Evolutionary conservation across 2,797 vertebrate species (phyloP).

Genomic region (Clarias platycephalus): DNA sequence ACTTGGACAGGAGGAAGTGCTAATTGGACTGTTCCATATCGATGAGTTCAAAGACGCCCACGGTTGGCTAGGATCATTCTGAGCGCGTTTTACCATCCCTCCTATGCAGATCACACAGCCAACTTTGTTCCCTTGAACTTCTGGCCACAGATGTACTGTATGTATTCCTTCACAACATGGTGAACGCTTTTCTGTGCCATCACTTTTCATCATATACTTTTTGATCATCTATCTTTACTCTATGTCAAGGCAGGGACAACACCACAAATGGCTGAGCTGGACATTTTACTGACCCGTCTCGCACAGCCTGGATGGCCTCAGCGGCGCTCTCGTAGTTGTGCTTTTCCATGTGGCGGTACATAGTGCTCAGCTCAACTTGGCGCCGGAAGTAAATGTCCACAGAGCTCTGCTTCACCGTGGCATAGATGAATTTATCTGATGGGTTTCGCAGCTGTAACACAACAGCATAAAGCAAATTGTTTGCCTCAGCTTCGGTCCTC

Average conservation of each 20-base stretch:
- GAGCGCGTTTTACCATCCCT: not conserved
- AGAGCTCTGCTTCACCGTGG: slow-evolving; percentile 98
- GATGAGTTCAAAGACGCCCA: slow-evolving; percentile 67
- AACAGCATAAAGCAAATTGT: slow-evolving; percentile 26
- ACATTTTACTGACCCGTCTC: slow-evolving; percentile 84
- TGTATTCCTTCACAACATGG: not conserved
- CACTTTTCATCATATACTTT: not conserved
- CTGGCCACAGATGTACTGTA: not conserved
- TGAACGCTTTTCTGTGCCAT: not conserved
- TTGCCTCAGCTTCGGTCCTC: not conserved
- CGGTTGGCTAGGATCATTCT: not conserved
- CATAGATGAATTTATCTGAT: slow-evolving; percentile 98
- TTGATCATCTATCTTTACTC: not conserved
- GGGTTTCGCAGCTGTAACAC: slow-evolving; percentile 89
- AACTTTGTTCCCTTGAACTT: not conserved
- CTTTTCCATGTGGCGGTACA: slow-evolving; percentile 99
- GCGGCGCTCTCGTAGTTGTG: slow-evolving; percentile 98
- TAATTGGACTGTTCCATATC: slow-evolving; percentile 57
- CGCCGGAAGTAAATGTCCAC: slow-evolving; percentile 99
- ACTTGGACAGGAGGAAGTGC: not conserved
- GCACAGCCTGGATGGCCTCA: slow-evolving; percentile 94
- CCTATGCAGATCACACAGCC: slow-evolving; percentile 2
- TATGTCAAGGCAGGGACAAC: not conserved
- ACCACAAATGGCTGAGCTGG: slow-evolving; percentile 58
- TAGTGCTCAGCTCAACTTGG: slow-evolving; percentile 99